phyloP scores from a whole-genome alignment of 2,888 invertebrate genomes.

The Oscheius sp. region DNA sequence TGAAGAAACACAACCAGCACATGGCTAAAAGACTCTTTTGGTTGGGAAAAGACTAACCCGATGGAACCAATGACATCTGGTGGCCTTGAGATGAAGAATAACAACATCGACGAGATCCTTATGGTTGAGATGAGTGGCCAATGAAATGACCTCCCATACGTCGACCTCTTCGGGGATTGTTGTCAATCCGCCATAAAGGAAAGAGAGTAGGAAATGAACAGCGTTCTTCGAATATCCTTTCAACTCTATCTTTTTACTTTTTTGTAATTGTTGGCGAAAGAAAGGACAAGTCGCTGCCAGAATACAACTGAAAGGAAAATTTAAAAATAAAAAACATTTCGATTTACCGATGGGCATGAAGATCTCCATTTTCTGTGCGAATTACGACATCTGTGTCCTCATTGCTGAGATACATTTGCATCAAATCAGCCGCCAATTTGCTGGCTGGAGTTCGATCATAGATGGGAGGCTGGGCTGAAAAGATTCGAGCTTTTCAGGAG shows the following conservation, averaged over 20 bases:
- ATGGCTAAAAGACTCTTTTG: constrained; percentile 78
- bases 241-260: constrained; percentile 52
- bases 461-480: constrained; percentile 20
- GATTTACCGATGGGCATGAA: constrained; percentile 84
- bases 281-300: constrained; percentile 89
- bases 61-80: constrained; percentile 93
- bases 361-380: constrained; percentile 83
- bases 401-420: constrained; percentile 89
- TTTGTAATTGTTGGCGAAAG: constrained; percentile 78
- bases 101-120: constrained; percentile 92
- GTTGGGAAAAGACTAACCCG: constrained; percentile 75
- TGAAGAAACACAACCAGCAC: constrained; percentile 85
- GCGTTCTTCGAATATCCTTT: constrained; percentile 80
- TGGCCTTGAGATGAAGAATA: constrained; percentile 84
- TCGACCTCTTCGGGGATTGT: constrained; percentile 81
- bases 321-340: not conserved
- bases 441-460: constrained; percentile 72
- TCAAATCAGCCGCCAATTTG: constrained; percentile 84
- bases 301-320: constrained; percentile 76
- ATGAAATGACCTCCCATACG: constrained; percentile 76
- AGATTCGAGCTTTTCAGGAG: not conserved
- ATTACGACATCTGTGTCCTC: constrained; percentile 84
- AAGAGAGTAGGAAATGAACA: constrained; percentile 88
- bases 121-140: constrained; percentile 87
- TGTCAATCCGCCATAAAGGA: constrained; percentile 91